Conservation (phyloP, 1,140 invertebrate genomes). For the Drosophila quadrilineata region DNA sequence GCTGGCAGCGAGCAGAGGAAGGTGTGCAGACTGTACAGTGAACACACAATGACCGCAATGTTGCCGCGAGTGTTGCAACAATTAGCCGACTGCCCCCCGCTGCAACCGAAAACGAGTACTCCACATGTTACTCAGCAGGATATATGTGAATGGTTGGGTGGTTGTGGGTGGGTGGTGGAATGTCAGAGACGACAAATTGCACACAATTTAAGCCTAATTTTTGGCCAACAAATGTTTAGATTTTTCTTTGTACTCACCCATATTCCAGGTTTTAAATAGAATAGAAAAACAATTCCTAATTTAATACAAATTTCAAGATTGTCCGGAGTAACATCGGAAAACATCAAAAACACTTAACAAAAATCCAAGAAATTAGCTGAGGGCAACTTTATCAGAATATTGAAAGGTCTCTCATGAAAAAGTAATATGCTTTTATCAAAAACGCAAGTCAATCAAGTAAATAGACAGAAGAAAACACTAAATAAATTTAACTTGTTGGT, state of each 20-base stretch:
- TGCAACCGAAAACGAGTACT: conserved; percentile 33
- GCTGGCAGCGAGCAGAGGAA: conserved; percentile 45
- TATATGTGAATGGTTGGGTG: conserved; percentile 9
- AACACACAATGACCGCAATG: conserved; percentile 44
- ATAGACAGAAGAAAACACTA: conserved; percentile 56
- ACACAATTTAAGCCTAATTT: conserved; percentile 62
- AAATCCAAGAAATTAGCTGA: conserved; percentile 6
- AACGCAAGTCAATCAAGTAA: conserved; percentile 57
- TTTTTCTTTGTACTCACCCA: not conserved
- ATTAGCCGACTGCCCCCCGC: conserved; percentile 42
- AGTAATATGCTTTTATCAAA: conserved; percentile 50
- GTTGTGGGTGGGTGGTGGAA: conserved; percentile 16
- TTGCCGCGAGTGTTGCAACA: conserved; percentile 55
- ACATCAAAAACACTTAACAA: not conserved
- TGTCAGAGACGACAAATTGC: conserved; percentile 59
- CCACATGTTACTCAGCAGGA: too few relatives aligned
- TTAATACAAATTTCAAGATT: conserved; percentile 17
- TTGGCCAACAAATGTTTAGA: conserved; percentile 50
- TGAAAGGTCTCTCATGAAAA: conserved; percentile 30
- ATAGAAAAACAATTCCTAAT: too few relatives aligned
- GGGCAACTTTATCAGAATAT: conserved; percentile 30
- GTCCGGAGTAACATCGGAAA: too few relatives aligned
- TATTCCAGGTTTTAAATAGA: not conserved
- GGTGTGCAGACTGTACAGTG: conserved; percentile 30
- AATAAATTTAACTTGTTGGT: conserved; percentile 48